Percentiles rank a stretch among this genome's conserved stretches.
These are phyloP conservation scores for Phyllostomus discolor DNA, from an alignment of 2,113 vertebrate genomes.

Conservation along the genomic window DNA sequence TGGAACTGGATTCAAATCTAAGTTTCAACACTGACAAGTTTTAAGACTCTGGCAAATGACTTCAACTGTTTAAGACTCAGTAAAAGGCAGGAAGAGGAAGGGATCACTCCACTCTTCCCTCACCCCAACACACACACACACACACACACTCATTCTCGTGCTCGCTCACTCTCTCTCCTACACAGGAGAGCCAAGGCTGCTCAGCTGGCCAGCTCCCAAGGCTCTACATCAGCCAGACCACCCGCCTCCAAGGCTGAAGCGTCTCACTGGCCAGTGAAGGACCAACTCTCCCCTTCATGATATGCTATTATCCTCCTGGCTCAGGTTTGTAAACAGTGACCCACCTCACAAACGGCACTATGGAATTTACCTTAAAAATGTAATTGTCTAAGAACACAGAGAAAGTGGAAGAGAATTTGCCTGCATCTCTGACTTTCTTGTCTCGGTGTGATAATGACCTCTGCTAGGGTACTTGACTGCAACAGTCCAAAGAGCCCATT, in stretches of 20 bases:
- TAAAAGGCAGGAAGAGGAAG: background rate
- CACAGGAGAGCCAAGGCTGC: background rate
- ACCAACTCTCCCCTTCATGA: background rate
- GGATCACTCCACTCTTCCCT: accelerated
- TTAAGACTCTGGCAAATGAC: background rate
- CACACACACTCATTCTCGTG: background rate
- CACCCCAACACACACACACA: background rate
- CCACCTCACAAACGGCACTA: background rate
- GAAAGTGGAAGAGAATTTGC: background rate
- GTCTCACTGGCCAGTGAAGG: background rate
- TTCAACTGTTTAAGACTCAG: background rate
- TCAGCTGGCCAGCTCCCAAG: background rate
- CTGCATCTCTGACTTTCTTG: background rate
- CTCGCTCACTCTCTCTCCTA: no score
- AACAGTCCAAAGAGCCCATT: background rate
- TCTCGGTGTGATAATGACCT: background rate
- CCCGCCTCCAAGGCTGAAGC: background rate
- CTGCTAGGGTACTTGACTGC: background rate
- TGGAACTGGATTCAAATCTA: background rate
- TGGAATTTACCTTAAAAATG: background rate
- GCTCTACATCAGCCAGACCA: background rate
- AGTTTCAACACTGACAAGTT: background rate
- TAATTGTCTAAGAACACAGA: background rate
- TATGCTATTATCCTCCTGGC: background rate
- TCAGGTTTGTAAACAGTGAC: background rate